phyloP scores from a whole-genome alignment of 2,888 invertebrate species.

The Arge pagana region DNA sequence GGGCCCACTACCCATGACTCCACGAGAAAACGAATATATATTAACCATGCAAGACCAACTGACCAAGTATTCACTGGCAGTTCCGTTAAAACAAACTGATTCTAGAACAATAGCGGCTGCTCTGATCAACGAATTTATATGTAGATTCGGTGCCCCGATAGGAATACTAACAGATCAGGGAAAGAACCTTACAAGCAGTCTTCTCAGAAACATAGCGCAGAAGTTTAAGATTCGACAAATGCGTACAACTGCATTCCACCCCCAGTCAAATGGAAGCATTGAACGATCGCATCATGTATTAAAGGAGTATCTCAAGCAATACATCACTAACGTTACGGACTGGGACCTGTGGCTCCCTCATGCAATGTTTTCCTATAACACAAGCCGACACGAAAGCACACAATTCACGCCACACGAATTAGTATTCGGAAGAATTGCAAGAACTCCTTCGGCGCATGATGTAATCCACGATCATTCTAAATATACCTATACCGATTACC shows the following conservation, averaged over 20 bases:
- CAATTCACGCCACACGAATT: slow-evolving; percentile 26
- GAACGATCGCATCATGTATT: slow-evolving; percentile 22
- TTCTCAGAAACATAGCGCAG: slow-evolving; percentile 19
- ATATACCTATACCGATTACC: no score
- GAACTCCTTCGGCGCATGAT: no score
- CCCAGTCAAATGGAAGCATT: slow-evolving; percentile 23
- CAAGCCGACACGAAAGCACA: slow-evolving; percentile 24
- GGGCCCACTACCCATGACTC: slow-evolving; percentile 24
- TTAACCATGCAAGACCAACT: slow-evolving; percentile 22
- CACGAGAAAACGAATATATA: slow-evolving; percentile 29
- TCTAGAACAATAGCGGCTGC: slow-evolving; percentile 27
- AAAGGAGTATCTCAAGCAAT: slow-evolving; percentile 20
- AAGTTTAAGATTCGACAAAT: slow-evolving; percentile 20
- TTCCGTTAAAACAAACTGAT: slow-evolving; percentile 6
- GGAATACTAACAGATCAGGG: slow-evolving; percentile 27
- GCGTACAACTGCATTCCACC: slow-evolving; percentile 25
- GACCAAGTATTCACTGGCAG: slow-evolving; percentile 23
- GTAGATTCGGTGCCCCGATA: slow-evolving; percentile 23
- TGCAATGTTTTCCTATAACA: slow-evolving; percentile 26
- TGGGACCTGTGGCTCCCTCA: slow-evolving; percentile 26
- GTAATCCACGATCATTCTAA: no score
- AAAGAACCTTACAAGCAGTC: slow-evolving; percentile 12
- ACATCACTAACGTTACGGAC: background rate
- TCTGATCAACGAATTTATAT: slow-evolving; percentile 22
- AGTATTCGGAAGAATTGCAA: slow-evolving; percentile 22